Evolutionary conservation across 2,113 vertebrate species (phyloP).

Genomic region (Plestiodon gilberti): DNA sequence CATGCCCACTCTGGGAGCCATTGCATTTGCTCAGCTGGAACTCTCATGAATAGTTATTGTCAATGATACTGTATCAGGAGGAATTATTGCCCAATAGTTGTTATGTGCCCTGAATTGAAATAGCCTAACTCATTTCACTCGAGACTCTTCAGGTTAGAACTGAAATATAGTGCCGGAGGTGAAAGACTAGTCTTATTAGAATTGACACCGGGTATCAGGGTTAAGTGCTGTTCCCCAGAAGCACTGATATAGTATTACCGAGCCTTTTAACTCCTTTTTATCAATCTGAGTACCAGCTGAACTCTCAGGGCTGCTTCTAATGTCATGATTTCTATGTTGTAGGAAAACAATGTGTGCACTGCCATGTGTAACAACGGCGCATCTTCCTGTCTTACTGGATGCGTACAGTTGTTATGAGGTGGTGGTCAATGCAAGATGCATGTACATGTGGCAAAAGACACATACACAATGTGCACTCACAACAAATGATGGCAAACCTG

Average conservation of each 20-base stretch:
- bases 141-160: slow-evolving; percentile 2
- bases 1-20: not conserved
- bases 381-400: not conserved
- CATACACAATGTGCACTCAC: too few species aligned
- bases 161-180: slow-evolving; percentile 31
- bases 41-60: not conserved
- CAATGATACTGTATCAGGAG: not conserved
- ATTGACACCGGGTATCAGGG: not conserved
- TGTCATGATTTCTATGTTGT: not conserved
- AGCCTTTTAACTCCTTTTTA: slow-evolving; percentile 4
- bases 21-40: slow-evolving; percentile 12
- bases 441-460: too few species aligned
- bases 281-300: slow-evolving; percentile 14
- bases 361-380: not conserved
- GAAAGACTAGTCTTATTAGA: not conserved
- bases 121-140: slow-evolving; percentile 31
- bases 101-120: slow-evolving; percentile 3
- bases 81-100: slow-evolving; percentile 5
- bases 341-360: not conserved
- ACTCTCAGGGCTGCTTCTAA: not conserved
- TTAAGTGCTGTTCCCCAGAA: slow-evolving; percentile 24
- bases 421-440: not conserved
- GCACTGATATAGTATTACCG: not conserved
- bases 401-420: not conserved
- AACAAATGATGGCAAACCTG: not conserved